Percentiles rank a stretch among this genome's conserved stretches.
These are phyloP conservation scores for Meriones unguiculatus DNA, from an alignment of 2,113 vertebrate species.

Conservation along the genomic window DNA sequence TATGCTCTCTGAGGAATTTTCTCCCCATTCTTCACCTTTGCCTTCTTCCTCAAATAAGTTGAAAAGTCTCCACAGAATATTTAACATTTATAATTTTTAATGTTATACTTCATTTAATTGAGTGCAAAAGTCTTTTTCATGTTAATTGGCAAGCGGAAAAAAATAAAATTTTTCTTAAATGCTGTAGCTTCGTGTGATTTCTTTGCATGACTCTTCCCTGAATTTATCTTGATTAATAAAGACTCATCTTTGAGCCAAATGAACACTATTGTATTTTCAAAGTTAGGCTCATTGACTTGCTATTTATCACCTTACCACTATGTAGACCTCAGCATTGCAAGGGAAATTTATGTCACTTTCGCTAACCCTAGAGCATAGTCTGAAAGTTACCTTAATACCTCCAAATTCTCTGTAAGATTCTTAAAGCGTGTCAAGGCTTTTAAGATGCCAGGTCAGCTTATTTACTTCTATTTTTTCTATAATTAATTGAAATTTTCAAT, in stretches of 20 bases:
- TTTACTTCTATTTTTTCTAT: slow-evolving; percentile 29
- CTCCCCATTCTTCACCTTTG: not conserved
- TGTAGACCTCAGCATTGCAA: not conserved
- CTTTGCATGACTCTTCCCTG: not conserved
- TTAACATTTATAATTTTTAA: not conserved
- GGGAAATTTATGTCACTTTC: slow-evolving; percentile 9
- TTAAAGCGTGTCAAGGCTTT: not conserved
- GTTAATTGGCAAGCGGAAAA: slow-evolving; percentile 22
- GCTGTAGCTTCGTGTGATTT: slow-evolving; percentile 10
- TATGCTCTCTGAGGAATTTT: not conserved
- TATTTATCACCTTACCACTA: not conserved
- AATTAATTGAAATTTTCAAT: slow-evolving; percentile 13
- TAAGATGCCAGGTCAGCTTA: not conserved
- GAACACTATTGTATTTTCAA: not conserved
- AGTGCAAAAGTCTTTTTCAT: slow-evolving; percentile 31
- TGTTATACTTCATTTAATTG: not conserved
- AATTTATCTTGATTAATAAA: slow-evolving; percentile 61
- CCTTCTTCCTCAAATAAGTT: not conserved
- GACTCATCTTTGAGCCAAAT: not conserved
- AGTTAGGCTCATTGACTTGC: not conserved
- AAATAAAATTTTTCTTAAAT: not conserved
- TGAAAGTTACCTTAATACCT: slow-evolving; percentile 33
- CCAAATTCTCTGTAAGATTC: not conserved
- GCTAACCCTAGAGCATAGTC: not conserved
- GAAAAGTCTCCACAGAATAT: not conserved